Percentiles rank a stretch among this genome's conserved stretches.
These are phyloP conservation scores for Synanthedon vespiformis DNA, from an alignment of 2,888 invertebrate species.

Conservation along the genomic window DNA sequence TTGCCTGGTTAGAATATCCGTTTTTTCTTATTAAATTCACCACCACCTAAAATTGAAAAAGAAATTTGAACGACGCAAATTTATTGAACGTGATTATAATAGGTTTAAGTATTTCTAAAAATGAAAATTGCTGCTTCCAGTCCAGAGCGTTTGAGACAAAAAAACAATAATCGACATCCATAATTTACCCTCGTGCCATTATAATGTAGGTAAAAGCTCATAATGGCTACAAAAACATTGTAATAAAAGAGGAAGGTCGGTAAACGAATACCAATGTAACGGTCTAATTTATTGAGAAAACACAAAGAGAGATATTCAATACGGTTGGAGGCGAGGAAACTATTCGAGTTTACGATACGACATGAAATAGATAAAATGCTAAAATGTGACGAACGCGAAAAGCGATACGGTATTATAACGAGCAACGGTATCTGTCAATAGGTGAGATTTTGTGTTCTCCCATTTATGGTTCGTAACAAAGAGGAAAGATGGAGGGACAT, in stretches of 20 bases:
- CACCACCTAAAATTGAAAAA: too few relatives aligned
- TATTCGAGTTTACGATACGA: constrained; percentile 25
- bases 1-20: too few relatives aligned
- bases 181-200: not conserved
- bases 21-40: too few relatives aligned
- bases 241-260: constrained; percentile 1
- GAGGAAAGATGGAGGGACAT: constrained; percentile 17
- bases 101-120: too few relatives aligned
- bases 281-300: constrained; percentile 18
- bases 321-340: constrained; percentile 16
- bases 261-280: constrained; percentile 15
- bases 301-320: constrained; percentile 18
- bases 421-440: constrained; percentile 51
- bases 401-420: constrained; percentile 46
- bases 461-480: constrained; percentile 26
- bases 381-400: constrained; percentile 35
- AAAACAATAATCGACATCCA: not conserved
- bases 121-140: too few relatives aligned
- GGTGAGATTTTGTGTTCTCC: constrained; percentile 35
- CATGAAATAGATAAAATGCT: constrained; percentile 31
- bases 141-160: not conserved
- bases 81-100: too few relatives aligned
- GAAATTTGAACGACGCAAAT: too few relatives aligned
- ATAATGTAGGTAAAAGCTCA: constrained; percentile 4
- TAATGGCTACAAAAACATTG: constrained; percentile 2